phyloP scores from a whole-genome alignment of 2,797 vertebrate genomes.

The Clarias fuscus region DNA sequence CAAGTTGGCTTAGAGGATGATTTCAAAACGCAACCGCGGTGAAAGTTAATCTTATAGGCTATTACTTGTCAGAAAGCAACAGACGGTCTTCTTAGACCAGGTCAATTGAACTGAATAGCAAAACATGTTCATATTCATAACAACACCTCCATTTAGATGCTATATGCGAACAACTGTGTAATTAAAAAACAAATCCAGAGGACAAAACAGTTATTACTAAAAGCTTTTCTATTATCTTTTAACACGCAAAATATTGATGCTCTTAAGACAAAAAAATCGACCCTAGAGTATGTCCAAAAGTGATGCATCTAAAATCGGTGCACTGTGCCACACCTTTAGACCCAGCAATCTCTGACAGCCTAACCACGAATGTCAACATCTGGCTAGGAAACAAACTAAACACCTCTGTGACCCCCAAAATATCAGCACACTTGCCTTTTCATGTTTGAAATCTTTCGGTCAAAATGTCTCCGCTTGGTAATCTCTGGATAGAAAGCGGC shows the following conservation, averaged over 20 bases:
- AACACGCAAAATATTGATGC: conserved; percentile 44
- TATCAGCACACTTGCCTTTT: conserved; percentile 46
- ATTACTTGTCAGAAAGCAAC: conserved; percentile 1
- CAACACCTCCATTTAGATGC: not conserved
- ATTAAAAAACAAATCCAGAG: conserved; percentile 7
- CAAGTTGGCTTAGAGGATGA: conserved; percentile 9
- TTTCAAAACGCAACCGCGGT: not conserved
- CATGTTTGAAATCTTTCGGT: conserved; percentile 28
- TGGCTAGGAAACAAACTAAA: conserved; percentile 48
- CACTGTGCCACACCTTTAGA: conserved; percentile 37
- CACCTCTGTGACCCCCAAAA: conserved; percentile 35
- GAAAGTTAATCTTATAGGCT: not conserved
- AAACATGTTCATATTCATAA: conserved; percentile 2
- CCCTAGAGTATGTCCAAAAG: conserved; percentile 12
- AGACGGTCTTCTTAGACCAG: not conserved
- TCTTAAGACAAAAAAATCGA: conserved; percentile 44
- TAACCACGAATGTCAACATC: conserved; percentile 49
- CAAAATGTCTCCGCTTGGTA: conserved; percentile 42
- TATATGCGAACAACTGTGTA: conserved; percentile 5
- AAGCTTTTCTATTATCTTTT: conserved; percentile 47
- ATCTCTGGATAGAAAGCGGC: conserved; percentile 43
- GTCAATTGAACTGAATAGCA: not conserved
- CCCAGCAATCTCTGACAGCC: conserved; percentile 23
- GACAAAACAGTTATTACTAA: conserved; percentile 15
- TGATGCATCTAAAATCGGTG: conserved; percentile 54